These are phyloP conservation scores for Stylophora pistillata DNA, from an alignment of 64 coral and sea anemone genomes.

Conservation along the genomic window DNA sequence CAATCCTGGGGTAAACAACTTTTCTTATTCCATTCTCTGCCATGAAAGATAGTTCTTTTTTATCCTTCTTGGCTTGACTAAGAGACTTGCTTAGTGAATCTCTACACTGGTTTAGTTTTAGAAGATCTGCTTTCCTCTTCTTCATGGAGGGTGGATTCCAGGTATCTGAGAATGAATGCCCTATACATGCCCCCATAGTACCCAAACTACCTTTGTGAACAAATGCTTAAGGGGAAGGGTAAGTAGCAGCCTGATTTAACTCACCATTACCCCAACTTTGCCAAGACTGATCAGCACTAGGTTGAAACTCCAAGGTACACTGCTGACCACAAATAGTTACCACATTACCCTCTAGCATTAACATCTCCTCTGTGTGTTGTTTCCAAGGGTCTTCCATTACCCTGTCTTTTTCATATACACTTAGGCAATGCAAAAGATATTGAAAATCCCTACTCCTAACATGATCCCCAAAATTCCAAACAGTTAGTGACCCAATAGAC, in stretches of 20 bases:
- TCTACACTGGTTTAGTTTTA: neutral
- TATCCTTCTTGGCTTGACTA: neutral
- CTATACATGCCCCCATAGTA: slow-evolving; percentile 28
- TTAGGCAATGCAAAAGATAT: slow-evolving; percentile 28
- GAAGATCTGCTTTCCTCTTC: slow-evolving; percentile 6
- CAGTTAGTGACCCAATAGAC: slow-evolving; percentile 22
- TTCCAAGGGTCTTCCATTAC: slow-evolving; percentile 1
- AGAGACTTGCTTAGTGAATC: neutral
- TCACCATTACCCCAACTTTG: slow-evolving; percentile 50
- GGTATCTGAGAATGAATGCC: neutral
- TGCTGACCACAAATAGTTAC: neutral
- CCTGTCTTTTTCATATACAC: neutral
- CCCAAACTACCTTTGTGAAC: neutral
- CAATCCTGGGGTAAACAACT: slow-evolving; percentile 24
- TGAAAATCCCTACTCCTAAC: slow-evolving; percentile 39
- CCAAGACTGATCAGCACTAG: slow-evolving; percentile 49
- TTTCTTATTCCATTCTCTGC: slow-evolving; percentile 18
- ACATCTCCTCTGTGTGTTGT: slow-evolving; percentile 9
- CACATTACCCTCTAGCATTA: neutral
- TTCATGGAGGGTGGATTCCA: slow-evolving; percentile 30
- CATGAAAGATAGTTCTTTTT: slow-evolving; percentile 27
- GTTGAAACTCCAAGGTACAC: slow-evolving; percentile 30
- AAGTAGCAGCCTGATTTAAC: slow-evolving; percentile 24
- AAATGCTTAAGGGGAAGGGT: slow-evolving; percentile 48
- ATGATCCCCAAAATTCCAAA: slow-evolving; percentile 37